phyloP scores from a whole-genome alignment of 2,797 vertebrate species.

The Erpetoichthys calabaricus region DNA sequence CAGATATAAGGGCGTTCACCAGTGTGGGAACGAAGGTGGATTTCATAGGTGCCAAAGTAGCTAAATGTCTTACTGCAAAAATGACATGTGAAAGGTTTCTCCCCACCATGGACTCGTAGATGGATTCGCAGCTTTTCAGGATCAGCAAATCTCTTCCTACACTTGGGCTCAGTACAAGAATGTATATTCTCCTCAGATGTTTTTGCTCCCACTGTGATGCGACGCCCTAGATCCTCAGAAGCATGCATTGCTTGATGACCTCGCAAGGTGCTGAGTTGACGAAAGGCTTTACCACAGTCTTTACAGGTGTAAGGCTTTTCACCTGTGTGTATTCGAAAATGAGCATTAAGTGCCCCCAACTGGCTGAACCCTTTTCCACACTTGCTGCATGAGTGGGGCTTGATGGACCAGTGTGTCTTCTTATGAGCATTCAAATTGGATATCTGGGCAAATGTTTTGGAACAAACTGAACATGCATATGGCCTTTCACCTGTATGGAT shows the following conservation, averaged over 20 bases:
- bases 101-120: slow-evolving; percentile 35
- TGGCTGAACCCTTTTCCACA: slow-evolving; percentile 54
- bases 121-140: slow-evolving; percentile 45
- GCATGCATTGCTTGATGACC: slow-evolving; percentile 19
- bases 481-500: slow-evolving; percentile 60
- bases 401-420: slow-evolving; percentile 55
- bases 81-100: slow-evolving; percentile 47
- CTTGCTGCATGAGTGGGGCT: slow-evolving; percentile 49
- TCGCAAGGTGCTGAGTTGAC: slow-evolving; percentile 14
- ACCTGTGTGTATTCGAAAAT: slow-evolving; percentile 31
- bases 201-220: too few relatives aligned
- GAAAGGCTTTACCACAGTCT: slow-evolving; percentile 18
- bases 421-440: slow-evolving; percentile 53
- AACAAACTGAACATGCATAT: slow-evolving; percentile 53
- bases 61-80: slow-evolving; percentile 48
- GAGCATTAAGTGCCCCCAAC: slow-evolving; percentile 49
- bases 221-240: too few relatives aligned
- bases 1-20: slow-evolving; percentile 44
- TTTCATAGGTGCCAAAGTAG: slow-evolving; percentile 44
- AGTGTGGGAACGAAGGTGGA: slow-evolving; percentile 46
- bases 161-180: too few relatives aligned
- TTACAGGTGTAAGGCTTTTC: slow-evolving; percentile 18
- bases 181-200: too few relatives aligned
- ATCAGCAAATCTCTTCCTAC: slow-evolving; percentile 42
- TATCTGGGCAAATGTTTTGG: slow-evolving; percentile 51